These are phyloP conservation scores for Ctenochaetus hawaiiensis DNA, from an alignment of 2,797 vertebrate species.

Conservation along the genomic window DNA sequence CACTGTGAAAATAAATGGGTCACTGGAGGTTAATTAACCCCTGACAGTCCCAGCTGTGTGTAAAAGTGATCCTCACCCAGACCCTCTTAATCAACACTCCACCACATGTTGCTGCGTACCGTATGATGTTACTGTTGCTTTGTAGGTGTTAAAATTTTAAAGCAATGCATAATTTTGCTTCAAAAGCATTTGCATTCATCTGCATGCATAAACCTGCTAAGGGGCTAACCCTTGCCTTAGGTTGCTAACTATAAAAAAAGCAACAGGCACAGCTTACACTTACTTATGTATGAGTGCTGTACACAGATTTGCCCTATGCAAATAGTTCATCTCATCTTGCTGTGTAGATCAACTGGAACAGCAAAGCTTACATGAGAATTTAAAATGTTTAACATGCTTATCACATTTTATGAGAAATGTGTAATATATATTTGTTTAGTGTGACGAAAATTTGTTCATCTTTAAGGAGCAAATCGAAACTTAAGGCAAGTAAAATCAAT, in stretches of 20 bases:
- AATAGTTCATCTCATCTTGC: constrained; percentile 53
- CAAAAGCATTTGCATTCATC: constrained; percentile 53
- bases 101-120: constrained; percentile 50
- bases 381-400: constrained; percentile 28
- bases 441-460: neutral
- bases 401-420: constrained; percentile 14
- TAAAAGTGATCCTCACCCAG: constrained; percentile 28
- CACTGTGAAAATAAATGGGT: constrained; percentile 36
- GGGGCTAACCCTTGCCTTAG: constrained; percentile 49
- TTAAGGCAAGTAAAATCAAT: constrained; percentile 14
- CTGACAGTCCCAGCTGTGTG: constrained; percentile 47
- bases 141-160: constrained; percentile 54
- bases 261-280: constrained; percentile 48
- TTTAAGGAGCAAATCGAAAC: constrained; percentile 4
- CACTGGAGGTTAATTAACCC: constrained; percentile 65
- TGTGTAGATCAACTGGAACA: constrained; percentile 29
- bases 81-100: constrained; percentile 36
- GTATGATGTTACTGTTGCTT: constrained; percentile 43
- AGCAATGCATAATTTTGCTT: constrained; percentile 54
- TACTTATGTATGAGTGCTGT: constrained; percentile 51
- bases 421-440: constrained; percentile 25
- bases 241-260: constrained; percentile 53
- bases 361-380: constrained; percentile 19
- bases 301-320: constrained; percentile 48
- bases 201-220: constrained; percentile 41